These are phyloP conservation scores for Plebejus anna DNA, from an alignment of 2,888 invertebrate genomes.

Conservation along the genomic window DNA sequence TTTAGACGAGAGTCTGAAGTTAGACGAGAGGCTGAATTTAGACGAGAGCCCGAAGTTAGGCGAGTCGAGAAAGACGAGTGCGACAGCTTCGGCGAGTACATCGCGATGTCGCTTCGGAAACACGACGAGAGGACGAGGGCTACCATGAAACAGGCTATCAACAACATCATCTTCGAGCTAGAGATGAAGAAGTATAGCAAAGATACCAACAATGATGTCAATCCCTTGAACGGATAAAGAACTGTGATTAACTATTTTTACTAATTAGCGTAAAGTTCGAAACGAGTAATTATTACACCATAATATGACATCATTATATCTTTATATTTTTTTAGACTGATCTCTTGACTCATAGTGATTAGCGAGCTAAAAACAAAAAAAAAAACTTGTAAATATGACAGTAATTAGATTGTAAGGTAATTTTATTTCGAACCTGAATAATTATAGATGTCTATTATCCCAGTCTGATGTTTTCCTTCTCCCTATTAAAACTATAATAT, in stretches of 20 bases:
- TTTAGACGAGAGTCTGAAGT: not conserved
- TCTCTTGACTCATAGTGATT: too few species aligned
- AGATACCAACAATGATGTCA: constrained; percentile 53
- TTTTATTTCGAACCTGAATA: too few species aligned
- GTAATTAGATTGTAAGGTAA: too few species aligned
- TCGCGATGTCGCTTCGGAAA: constrained; percentile 65
- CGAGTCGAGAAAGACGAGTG: constrained; percentile 66
- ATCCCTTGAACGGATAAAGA: constrained; percentile 46
- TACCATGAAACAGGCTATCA: constrained; percentile 72
- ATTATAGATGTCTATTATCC: too few species aligned
- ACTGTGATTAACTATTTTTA: not conserved
- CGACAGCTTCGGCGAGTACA: constrained; percentile 70
- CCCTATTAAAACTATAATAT: too few species aligned
- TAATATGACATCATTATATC: too few species aligned
- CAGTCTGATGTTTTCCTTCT: too few species aligned
- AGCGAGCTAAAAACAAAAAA: too few species aligned
- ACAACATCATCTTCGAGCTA: constrained; percentile 69
- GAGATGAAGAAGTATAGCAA: constrained; percentile 67
- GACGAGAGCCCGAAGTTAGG: constrained; percentile 40
- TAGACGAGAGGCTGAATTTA: constrained; percentile 17
- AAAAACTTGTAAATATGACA: too few species aligned
- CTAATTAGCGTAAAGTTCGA: not conserved
- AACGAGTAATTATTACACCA: not conserved
- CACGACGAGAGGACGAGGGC: constrained; percentile 66
- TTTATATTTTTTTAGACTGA: too few species aligned